Evolutionary conservation across 2,888 invertebrate genomes (phyloP), one percentile per base, ranked within the genome.

Genomic region (Cosmorhoe ocellata): DNA sequence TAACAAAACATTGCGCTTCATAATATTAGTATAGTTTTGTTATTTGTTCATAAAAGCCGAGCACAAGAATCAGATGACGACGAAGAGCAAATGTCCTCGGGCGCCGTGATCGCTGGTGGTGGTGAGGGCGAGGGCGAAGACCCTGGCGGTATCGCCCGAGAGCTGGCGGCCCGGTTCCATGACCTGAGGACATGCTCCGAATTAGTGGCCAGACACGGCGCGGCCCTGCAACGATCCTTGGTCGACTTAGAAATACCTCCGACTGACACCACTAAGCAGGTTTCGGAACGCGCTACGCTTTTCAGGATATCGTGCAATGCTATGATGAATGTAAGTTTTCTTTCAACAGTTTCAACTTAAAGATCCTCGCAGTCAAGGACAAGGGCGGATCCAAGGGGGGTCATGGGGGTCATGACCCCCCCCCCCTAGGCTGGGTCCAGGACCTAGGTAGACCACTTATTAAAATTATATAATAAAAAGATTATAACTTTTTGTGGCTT

Each of bases 261-360:
- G 36, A 92, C 94, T 8, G 93, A 94, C 56, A 95, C 95, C 73
- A 94, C 96, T 45, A 98, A 98, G 84, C 94, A 97, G 66, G 95
- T 98, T 50, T 96, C 96, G 52, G 99, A 99, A 81, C 91, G 98
- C 55, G 98, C 98, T 3, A 97, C 98, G 9, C 92, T 98, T n/a
- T 98, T 99, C 86, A 93, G 98, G 69, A 97, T 98, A 79, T 97
- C 98, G 12, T 97, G 98, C 59, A 98, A 95, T 84, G 97, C 98
- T 44, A 98, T 99, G 98, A 96, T 99, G 73, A 98, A 97, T 88
- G 98, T 90, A 56, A 84, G 89, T 81, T n/a, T 10, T 11, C 2
- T 18, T 10, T 18, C 18, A 18, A n/a, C n/a, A n/a, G n/a, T n/a
- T n/a, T n/a, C n/a, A n/a, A n/a, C n/a, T n/a, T n/a, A n/a, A 18